Evolutionary conservation across 2,888 invertebrate genomes (phyloP).

Genomic region (Eilema sororculum): DNA sequence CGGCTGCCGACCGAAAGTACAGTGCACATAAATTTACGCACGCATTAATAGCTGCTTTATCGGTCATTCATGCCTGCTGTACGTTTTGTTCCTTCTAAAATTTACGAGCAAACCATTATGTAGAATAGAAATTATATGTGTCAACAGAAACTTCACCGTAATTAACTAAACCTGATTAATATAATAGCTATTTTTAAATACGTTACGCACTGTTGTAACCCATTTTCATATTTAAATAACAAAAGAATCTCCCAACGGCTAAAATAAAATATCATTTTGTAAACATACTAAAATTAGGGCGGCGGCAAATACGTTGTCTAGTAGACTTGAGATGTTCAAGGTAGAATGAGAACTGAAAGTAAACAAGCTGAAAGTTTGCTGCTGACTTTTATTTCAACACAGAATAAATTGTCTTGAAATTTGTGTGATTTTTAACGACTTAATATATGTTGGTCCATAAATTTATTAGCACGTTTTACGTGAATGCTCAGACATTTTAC

Average conservation of each 20-base stretch:
- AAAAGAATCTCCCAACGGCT: constrained; percentile 14
- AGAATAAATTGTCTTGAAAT: constrained; percentile 64
- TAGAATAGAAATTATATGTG: constrained; percentile 22
- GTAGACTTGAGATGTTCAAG: constrained; percentile 36
- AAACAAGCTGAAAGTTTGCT: constrained; percentile 41
- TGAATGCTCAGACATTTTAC: constrained; percentile 79
- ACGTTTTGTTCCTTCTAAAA: constrained; percentile 15
- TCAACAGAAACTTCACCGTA: constrained; percentile 33
- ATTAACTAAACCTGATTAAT: constrained; percentile 32
- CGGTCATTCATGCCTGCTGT: constrained; percentile 18
- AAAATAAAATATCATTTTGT: constrained; percentile 24
- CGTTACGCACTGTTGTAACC: constrained; percentile 12
- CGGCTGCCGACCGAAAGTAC: constrained; percentile 33
- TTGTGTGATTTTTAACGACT: constrained; percentile 74
- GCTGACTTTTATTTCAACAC: constrained; percentile 52
- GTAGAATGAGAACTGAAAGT: constrained; percentile 29
- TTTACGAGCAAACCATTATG: constrained; percentile 12
- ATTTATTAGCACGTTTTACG: constrained; percentile 76
- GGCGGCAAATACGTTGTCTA: constrained; percentile 16
- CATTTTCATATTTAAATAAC: constrained; percentile 18
- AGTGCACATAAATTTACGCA: constrained; percentile 45
- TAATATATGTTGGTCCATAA: constrained; percentile 71
- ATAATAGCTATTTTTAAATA: constrained; percentile 11
- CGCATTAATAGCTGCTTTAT: constrained; percentile 23
- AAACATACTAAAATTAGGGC: constrained; percentile 24